Conservation (phyloP, 2,797 vertebrate genomes). For the Rousettus madagascariensis region DNA sequence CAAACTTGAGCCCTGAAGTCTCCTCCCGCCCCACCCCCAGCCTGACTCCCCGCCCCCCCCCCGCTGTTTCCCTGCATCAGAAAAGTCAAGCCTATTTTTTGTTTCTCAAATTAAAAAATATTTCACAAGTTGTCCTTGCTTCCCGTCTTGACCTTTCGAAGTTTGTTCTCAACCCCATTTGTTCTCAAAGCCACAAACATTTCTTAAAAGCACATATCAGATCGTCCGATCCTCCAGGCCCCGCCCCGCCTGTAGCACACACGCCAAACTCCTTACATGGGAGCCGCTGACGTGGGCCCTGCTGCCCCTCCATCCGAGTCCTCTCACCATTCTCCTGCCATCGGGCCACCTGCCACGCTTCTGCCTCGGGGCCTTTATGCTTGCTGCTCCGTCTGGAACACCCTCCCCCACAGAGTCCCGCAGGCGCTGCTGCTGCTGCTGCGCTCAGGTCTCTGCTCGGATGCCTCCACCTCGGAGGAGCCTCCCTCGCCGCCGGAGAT, state of each 20-base stretch:
- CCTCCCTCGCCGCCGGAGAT: neutral
- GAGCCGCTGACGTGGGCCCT: neutral
- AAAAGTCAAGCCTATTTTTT: neutral
- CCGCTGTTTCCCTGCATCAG: neutral
- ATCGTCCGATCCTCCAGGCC: neutral
- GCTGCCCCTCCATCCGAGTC: neutral
- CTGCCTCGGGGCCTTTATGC: neutral
- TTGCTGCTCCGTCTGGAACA: neutral
- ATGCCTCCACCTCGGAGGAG: neutral
- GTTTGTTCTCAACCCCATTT: neutral
- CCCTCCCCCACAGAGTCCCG: neutral
- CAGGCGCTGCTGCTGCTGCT: neutral
- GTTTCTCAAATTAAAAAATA: slow-evolving; percentile 16
- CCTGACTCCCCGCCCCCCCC: neutral
- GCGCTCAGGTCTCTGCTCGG: neutral
- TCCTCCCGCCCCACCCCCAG: too few species aligned
- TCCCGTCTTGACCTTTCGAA: neutral
- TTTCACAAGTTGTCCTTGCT: neutral
- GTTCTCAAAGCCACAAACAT: neutral
- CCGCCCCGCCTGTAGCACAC: neutral
- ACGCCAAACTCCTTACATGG: neutral
- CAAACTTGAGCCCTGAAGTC: neutral
- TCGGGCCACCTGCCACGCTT: neutral
- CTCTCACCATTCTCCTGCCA: neutral
- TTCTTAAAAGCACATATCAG: neutral